Conservation (phyloP, 2,888 invertebrate genomes). For the Ichneumoninae sp. region DNA sequence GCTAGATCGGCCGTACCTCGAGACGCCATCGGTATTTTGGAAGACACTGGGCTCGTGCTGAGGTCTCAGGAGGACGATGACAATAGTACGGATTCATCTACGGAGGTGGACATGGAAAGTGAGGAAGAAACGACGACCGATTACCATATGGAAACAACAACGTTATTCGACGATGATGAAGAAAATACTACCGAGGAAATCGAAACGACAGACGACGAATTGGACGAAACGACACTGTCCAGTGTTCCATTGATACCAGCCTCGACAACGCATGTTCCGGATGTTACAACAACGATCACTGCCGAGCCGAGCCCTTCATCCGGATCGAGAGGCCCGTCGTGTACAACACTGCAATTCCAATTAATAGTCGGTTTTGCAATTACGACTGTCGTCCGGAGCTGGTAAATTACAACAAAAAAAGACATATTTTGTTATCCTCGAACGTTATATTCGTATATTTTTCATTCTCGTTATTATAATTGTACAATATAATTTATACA, state of each 20-base stretch:
- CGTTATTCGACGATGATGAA: background rate
- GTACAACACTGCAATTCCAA: background rate
- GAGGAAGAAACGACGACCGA: background rate
- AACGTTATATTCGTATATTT: conserved; percentile 71
- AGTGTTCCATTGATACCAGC: background rate
- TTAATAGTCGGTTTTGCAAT: conserved; percentile 1
- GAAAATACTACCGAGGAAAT: background rate
- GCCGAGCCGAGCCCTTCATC: background rate
- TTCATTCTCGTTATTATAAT: conserved; percentile 65
- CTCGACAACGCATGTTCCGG: background rate
- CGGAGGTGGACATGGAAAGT: background rate
- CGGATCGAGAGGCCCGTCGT: background rate
- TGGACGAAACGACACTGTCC: background rate
- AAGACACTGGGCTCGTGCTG: conserved; percentile 34
- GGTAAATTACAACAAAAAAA: background rate
- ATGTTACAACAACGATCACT: background rate
- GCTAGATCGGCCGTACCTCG: conserved; percentile 9
- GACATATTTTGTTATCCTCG: conserved; percentile 13
- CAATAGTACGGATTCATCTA: background rate
- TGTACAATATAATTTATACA: conserved; percentile 73
- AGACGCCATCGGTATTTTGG: conserved; percentile 14
- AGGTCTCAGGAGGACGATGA: background rate
- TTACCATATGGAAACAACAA: background rate
- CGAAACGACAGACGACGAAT: background rate
- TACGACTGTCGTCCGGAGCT: background rate